phyloP scores from a whole-genome alignment of 2,797 vertebrate genomes.

The Brachyrhaphis roseni region DNA sequence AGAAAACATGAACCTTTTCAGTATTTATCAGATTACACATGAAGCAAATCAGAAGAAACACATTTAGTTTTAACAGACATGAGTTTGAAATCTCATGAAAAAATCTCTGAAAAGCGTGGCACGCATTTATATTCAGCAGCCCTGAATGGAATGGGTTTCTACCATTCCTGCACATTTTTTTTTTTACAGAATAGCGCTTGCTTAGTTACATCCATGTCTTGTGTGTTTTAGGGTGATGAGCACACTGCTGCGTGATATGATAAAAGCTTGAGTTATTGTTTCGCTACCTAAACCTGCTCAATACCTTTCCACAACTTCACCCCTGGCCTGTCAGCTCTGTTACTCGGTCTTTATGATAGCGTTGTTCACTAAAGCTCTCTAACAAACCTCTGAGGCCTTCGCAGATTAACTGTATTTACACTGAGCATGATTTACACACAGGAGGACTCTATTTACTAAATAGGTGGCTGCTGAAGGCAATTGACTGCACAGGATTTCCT shows the following conservation, averaged over 20 bases:
- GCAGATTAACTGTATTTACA: background rate
- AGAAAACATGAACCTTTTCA: background rate
- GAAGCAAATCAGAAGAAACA: background rate
- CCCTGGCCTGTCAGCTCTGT: background rate
- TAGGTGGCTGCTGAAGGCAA: background rate
- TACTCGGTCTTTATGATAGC: background rate
- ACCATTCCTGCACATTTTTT: background rate
- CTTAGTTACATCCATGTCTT: background rate
- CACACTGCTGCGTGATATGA: background rate
- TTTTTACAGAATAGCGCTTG: background rate
- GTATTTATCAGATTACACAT: background rate
- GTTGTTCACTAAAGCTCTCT: background rate
- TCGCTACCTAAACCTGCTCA: background rate
- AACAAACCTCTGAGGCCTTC: background rate
- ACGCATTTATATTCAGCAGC: background rate
- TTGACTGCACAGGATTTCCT: background rate
- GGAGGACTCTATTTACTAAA: background rate
- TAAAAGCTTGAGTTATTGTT: background rate
- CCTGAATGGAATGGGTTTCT: background rate
- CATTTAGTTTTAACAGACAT: background rate
- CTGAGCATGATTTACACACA: constrained; percentile 1
- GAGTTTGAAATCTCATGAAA: background rate
- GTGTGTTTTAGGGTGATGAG: background rate
- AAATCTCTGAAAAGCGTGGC: background rate
- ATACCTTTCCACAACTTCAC: background rate